These are phyloP conservation scores for Nymphicus hollandicus DNA, from an alignment of 2,113 vertebrate genomes.

Conservation along the genomic window DNA sequence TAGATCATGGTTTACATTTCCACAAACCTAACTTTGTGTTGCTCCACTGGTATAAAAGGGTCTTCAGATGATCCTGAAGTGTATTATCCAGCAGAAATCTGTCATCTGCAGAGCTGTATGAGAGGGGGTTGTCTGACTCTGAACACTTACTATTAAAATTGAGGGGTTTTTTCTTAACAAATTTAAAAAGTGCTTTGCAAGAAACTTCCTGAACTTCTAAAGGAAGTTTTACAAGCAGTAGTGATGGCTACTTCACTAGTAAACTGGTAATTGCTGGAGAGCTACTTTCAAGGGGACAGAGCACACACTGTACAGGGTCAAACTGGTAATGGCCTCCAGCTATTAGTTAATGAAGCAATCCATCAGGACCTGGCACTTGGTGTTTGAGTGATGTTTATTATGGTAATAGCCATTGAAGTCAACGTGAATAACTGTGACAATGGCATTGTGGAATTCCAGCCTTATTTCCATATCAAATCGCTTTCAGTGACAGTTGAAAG, in stretches of 20 bases:
- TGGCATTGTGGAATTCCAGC: constrained; percentile 5
- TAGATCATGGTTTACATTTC: not conserved
- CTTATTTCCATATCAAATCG: constrained; percentile 49
- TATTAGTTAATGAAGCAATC: not conserved
- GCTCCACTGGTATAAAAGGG: not conserved
- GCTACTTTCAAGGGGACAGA: not conserved
- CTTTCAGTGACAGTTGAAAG: not conserved
- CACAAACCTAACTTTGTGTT: not conserved
- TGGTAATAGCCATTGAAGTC: not conserved
- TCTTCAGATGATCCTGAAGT: not conserved
- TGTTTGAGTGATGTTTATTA: not conserved
- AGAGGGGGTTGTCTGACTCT: not conserved
- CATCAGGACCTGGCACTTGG: not conserved
- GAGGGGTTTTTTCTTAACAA: not conserved
- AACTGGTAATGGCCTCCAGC: not conserved
- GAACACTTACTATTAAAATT: not conserved
- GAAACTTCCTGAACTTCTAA: not conserved
- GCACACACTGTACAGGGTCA: not conserved
- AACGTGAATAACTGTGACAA: not conserved
- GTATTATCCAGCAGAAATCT: not conserved
- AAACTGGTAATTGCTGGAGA: not conserved
- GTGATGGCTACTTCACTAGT: not conserved
- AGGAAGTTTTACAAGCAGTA: not conserved
- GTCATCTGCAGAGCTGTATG: not conserved
- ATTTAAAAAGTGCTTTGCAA: not conserved